phyloP scores from a whole-genome alignment of 2,888 invertebrate species.

The Eupithecia abbreviata region DNA sequence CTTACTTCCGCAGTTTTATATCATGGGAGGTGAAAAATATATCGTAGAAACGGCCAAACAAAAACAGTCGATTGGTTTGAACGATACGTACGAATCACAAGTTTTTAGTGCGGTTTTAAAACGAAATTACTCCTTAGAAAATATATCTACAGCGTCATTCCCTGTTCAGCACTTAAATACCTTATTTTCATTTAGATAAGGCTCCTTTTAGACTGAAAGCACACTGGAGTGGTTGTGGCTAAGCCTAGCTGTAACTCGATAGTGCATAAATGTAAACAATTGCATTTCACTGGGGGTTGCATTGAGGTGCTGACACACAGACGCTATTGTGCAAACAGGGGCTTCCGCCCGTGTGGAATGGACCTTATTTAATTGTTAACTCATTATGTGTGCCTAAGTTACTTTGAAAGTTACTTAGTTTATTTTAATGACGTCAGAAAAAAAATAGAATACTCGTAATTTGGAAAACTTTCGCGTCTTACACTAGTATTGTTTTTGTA shows the following conservation, averaged over 20 bases:
- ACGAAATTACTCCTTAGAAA: not conserved
- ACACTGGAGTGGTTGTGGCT: not conserved
- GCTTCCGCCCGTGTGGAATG: slow-evolving; percentile 60
- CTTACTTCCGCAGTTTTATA: not conserved
- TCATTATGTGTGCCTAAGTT: slow-evolving; percentile 10
- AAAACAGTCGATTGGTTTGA: not conserved
- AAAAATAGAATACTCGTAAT: not conserved
- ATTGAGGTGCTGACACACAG: slow-evolving; percentile 65
- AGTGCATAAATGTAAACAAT: slow-evolving; percentile 80
- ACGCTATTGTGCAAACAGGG: slow-evolving; percentile 74
- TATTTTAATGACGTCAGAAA: not conserved
- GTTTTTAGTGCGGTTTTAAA: not conserved
- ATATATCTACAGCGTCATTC: not conserved
- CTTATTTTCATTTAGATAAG: not conserved
- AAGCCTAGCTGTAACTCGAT: slow-evolving; percentile 70
- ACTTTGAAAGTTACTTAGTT: not conserved
- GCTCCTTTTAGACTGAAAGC: not conserved
- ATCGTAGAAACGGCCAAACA: not conserved
- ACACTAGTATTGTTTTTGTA: not conserved
- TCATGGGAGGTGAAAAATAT: not conserved
- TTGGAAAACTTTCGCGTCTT: not conserved
- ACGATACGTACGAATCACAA: not conserved
- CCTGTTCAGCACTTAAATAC: not conserved
- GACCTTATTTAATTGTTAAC: slow-evolving; percentile 58
- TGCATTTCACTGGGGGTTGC: slow-evolving; percentile 75